phyloP scores from a whole-genome alignment of 2,113 vertebrate species.

The Aleadryas rufinucha region DNA sequence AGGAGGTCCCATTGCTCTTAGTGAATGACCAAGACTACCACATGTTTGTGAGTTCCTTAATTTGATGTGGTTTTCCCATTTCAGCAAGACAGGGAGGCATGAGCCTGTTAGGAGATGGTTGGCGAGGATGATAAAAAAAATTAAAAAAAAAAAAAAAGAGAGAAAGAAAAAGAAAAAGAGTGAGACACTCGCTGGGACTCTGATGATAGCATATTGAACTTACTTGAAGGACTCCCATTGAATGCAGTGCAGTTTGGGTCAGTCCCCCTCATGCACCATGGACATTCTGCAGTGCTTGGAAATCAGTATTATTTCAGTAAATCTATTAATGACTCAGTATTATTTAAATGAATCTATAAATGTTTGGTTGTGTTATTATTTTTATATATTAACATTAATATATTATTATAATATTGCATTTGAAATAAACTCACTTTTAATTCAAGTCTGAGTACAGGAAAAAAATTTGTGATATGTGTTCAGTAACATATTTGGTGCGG shows the following conservation, averaged over 20 bases:
- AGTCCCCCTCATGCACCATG: not conserved
- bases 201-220: rapidly evolving
- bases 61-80: not conserved
- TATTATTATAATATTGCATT: not conserved
- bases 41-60: not conserved
- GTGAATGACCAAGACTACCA: not conserved
- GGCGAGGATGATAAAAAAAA: not conserved
- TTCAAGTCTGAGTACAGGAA: not conserved
- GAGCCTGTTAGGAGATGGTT: not conserved
- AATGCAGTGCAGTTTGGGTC: not conserved
- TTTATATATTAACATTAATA: not conserved
- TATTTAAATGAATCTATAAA: not conserved
- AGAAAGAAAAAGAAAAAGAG: rapidly evolving
- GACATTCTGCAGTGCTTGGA: not conserved
- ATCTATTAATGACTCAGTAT: not conserved
- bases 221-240: not conserved
- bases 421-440: not conserved
- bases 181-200: not conserved
- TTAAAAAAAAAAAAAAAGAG: too few species aligned
- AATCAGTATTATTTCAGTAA: not conserved
- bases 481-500: not conserved
- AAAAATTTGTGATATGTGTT: not conserved
- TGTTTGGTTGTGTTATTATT: not conserved
- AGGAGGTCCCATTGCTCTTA: rapidly evolving
- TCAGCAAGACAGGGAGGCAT: not conserved